Base-by-base conservation (phyloP, 2,113 vertebrate species). In the Ginglymostoma cirratum region DNA sequence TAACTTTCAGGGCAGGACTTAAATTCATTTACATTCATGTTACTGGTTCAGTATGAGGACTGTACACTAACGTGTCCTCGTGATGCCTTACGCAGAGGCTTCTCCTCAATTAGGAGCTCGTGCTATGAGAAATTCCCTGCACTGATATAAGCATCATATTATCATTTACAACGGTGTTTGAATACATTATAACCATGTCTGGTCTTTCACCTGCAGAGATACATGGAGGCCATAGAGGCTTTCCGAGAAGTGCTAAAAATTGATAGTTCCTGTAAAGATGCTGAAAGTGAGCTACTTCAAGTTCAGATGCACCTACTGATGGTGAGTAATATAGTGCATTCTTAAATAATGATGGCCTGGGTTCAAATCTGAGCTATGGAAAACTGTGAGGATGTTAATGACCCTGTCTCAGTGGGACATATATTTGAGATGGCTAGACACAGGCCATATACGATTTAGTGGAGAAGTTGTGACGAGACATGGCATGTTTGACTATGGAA, bases 161-260 rank as follows among this genome's bases (percentile, higher is more conserved):
- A 0, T 85, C 0, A 61, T 8, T 42, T 48, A 30, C 1, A 38
- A 38, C n/a, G 3, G 14, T 83, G 34, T 34, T 69, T 72, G 23
- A 72, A 17, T 55, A 48, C 17, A 34, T 45, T 12, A 15, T 89
- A n/a, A 30, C 7, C 27, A 48, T 45, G 45, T 94, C 23, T 96
- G 95, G 83, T 96, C 76, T 87, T 80, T 90, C 3, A 55, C 23
- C 72, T 14, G 65, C 96, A 99, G 98, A 97, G 96, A 95, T 99
- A 98, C 2, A 95, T 96, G 0, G 98, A 99, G 72, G 98, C 98
- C 0, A 96, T 96, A 0, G 66, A 96, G 69, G 96, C 97, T 30
- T 99, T 98, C 15, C 97, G 96, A 96, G 97, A 98, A 24, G 97
- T 98, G 92, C 96, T 98, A 96, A 96, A 10, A 45, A 96, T 96